Percentiles rank a stretch among this genome's conserved stretches.
These are phyloP conservation scores for Leucoraja erinaceus DNA, from an alignment of 2,113 vertebrate species.

Conservation along the genomic window DNA sequence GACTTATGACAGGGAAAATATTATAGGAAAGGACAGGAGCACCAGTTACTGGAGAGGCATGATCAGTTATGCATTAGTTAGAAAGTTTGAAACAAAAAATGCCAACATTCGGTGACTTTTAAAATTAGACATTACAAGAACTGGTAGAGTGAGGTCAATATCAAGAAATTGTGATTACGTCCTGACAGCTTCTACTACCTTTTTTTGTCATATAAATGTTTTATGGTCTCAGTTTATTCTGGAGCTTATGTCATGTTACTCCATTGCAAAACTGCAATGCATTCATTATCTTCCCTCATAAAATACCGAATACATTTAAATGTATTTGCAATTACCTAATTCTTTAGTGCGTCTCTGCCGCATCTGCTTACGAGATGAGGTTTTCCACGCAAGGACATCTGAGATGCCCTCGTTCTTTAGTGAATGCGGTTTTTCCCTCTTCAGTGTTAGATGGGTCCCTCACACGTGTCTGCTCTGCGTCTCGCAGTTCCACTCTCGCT, in stretches of 20 bases:
- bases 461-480: too few relatives aligned
- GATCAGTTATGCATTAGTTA: too few relatives aligned
- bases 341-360: too few relatives aligned
- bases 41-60: not conserved
- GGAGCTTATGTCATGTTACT: not conserved
- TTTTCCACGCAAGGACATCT: too few relatives aligned
- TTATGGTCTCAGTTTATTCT: not conserved
- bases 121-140: not conserved
- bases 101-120: not conserved
- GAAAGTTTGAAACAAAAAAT: not conserved
- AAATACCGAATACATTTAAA: not conserved
- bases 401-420: too few relatives aligned
- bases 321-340: not conserved
- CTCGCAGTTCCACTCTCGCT: too few relatives aligned
- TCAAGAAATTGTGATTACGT: not conserved
- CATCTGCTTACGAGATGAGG: too few relatives aligned
- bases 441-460: too few relatives aligned
- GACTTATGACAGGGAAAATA: not conserved
- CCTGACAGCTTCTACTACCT: not conserved
- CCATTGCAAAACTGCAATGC: not conserved
- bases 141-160: not conserved
- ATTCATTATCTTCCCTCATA: not conserved
- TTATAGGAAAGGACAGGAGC: not conserved
- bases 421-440: too few relatives aligned
- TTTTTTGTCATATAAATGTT: not conserved